phyloP scores from a whole-genome alignment of 2,888 invertebrate species.

The Ophion slaviceki region DNA sequence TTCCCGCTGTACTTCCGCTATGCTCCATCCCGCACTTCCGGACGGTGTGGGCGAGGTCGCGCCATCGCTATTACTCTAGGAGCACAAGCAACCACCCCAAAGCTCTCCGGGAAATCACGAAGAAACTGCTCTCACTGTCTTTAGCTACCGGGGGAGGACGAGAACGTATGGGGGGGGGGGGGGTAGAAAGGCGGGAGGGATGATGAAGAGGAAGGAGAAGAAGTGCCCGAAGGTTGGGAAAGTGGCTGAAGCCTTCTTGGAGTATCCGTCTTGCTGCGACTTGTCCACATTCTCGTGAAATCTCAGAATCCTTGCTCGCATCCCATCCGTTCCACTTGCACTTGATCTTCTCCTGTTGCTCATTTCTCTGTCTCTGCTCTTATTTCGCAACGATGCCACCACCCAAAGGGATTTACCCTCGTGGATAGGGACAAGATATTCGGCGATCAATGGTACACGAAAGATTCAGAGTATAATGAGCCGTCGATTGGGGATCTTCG shows the following conservation, averaged over 20 bases:
- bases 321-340: slow-evolving; percentile 55
- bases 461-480: too few species aligned
- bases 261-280: slow-evolving; percentile 18
- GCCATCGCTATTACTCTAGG: slow-evolving; percentile 54
- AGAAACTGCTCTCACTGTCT: slow-evolving; percentile 59
- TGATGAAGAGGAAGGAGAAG: slow-evolving; percentile 1
- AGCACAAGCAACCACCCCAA: slow-evolving; percentile 28
- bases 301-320: slow-evolving; percentile 44
- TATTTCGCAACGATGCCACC: not conserved
- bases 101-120: slow-evolving; percentile 60
- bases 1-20: slow-evolving; percentile 69
- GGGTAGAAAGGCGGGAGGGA: not conserved
- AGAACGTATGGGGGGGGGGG: slow-evolving; percentile 7
- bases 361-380: not conserved
- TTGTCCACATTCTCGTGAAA: slow-evolving; percentile 48
- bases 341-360: not conserved
- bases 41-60: slow-evolving; percentile 29
- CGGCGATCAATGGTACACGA: too few species aligned
- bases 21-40: slow-evolving; percentile 63
- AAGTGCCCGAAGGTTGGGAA: slow-evolving; percentile 3
- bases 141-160: slow-evolving; percentile 26
- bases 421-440: too few species aligned
- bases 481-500: too few species aligned
- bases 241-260: slow-evolving; percentile 39
- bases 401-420: too few species aligned